A percentile compares a stretch with the other conserved stretches of the same genome.
Conservation (phyloP, 2,797 vertebrate genomes). For the Cuniculus paca region DNA sequence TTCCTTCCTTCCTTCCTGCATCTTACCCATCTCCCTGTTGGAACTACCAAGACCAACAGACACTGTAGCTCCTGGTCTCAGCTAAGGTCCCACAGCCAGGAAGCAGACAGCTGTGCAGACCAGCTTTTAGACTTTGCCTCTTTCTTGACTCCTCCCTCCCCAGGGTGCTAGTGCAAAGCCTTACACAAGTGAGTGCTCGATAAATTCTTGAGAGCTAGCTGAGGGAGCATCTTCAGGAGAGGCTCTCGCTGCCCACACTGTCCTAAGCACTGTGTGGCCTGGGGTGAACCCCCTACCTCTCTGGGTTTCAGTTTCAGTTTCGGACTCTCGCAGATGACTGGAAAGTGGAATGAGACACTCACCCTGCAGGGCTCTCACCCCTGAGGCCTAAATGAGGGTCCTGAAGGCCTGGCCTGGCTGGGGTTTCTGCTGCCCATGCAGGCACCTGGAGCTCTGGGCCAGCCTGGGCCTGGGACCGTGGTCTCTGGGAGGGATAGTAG, state of each 20-base stretch:
- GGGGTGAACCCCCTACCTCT: not conserved
- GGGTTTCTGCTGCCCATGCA: not conserved
- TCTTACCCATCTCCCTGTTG: not conserved
- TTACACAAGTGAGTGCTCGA: not conserved
- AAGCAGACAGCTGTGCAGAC: not conserved
- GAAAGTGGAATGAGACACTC: not conserved
- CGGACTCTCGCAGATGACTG: not conserved
- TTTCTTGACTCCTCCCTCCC: not conserved
- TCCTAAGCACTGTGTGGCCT: not conserved
- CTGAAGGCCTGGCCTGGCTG: not conserved
- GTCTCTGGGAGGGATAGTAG: not conserved
- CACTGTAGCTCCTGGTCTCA: not conserved
- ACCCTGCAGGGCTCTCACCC: not conserved
- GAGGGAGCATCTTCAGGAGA: not conserved
- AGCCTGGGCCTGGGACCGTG: not conserved
- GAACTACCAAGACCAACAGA: not conserved
- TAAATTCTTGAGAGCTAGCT: not conserved
- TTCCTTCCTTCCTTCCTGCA: not conserved
- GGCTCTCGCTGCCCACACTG: not conserved
- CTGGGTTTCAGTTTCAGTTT: constrained; percentile 7
- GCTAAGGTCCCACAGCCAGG: not conserved
- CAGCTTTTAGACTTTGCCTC: not conserved
- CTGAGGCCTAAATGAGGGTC: not conserved
- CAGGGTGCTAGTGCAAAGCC: no score
- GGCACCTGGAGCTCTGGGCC: not conserved